Conservation (phyloP, 2,113 vertebrate species). For the Plecturocebus donacophilus region DNA sequence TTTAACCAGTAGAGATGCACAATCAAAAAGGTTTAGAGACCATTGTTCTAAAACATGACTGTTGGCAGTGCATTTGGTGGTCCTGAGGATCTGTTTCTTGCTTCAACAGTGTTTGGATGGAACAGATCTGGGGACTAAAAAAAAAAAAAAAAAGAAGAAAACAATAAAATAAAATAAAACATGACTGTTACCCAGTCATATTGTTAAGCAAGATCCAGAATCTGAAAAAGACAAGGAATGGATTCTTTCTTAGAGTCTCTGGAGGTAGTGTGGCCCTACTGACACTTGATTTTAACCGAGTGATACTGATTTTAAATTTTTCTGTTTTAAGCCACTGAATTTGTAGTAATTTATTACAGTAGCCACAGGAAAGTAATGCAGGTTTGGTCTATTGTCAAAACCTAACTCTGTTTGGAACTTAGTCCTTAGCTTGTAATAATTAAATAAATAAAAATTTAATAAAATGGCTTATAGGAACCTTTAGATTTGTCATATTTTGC, state of each 20-base stretch:
- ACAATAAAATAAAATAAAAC: not conserved
- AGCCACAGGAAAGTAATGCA: not conserved
- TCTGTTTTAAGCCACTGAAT: not conserved
- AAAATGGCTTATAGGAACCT: not conserved
- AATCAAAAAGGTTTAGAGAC: constrained; percentile 21
- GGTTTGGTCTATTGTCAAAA: not conserved
- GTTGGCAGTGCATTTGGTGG: not conserved
- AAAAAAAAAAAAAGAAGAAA: too few species aligned
- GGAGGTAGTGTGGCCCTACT: not conserved
- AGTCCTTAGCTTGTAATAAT: not conserved
- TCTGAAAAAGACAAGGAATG: not conserved
- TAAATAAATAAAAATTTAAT: constrained; percentile 36
- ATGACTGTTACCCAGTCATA: not conserved
- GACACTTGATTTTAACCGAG: not conserved
- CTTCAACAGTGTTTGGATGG: too few species aligned
- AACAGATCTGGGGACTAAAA: too few species aligned
- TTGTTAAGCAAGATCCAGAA: not conserved
- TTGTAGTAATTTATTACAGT: not conserved
- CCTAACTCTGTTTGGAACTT: constrained; percentile 29
- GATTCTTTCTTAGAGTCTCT: not conserved
- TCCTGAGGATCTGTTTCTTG: too few species aligned
- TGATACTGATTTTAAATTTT: not conserved
- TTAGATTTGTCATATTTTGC: not conserved
- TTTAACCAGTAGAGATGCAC: not conserved
- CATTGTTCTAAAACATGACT: not conserved